Evolutionary conservation across 1,140 invertebrate genomes (phyloP), one percentile per base, ranked within the genome.

Genomic region (Lerema accius): DNA sequence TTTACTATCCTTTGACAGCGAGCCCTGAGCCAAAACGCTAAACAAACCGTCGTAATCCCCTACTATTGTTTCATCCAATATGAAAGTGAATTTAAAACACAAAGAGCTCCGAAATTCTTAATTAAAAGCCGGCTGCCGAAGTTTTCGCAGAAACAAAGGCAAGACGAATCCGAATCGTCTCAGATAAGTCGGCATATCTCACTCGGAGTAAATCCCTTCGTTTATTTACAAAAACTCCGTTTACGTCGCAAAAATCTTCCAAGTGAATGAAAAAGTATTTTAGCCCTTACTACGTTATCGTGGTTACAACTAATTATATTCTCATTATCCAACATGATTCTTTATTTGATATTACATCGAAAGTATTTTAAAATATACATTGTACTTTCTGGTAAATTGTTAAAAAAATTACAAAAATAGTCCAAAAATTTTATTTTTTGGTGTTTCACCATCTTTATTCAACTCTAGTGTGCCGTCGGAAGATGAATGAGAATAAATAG

Each of bases 201-300:
- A 58, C 42, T 58, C 55, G 26, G 42, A 58, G 42, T 58, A 65
- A 69, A 65, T 64, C 67, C 62, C 62, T 69, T 69, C 66, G 56
- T 58, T 68, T 64, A 64, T 68, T 68, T 63, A 68, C 45, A 59
- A 59, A 67, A 67, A 63, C 46, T 63, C 55, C 42, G 49, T 60
- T 63, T 63, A 67, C 48, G 50, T 62, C 59, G 43, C 46, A 42
- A 50, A 61, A 50, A 61, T 61, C 46, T 61, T 50, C 32, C 26
- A 26, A 16, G 39, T 55, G 59, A 67, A 62, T 58, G 59, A 49
- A 53, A 61, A 37, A 49, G 32, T 59, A 32, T 17, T 51, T 28
- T 3, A 13, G n/a, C 59, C 28, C 16, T 15, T 67, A 67, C 64
- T 16, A 61, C 13, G 42, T 9, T 23, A 23, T 5, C 19, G n/a